These are phyloP conservation scores for Blomia tropicalis DNA, from an alignment of 2,888 invertebrate species.

Conservation along the genomic window DNA sequence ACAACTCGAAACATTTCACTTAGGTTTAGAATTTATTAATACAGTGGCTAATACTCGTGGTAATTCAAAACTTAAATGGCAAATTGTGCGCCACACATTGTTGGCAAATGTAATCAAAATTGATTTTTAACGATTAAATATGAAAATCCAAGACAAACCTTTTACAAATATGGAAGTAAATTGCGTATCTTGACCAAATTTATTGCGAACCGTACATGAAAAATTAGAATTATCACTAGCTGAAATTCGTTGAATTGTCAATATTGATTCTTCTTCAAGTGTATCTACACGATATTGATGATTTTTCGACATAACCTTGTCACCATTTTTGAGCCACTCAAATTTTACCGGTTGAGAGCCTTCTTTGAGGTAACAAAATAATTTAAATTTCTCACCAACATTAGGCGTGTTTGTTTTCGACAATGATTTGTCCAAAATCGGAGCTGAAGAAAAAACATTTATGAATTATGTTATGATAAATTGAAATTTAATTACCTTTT, in stretches of 20 bases:
- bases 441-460: not conserved
- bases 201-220: not conserved
- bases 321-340: constrained; percentile 18
- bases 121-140: no score
- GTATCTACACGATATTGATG: not conserved
- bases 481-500: not conserved
- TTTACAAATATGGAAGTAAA: not conserved
- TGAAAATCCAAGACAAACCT: not conserved
- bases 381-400: constrained; percentile 3
- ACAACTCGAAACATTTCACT: no score
- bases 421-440: not conserved
- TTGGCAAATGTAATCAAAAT: not conserved
- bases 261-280: not conserved
- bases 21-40: no score
- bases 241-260: not conserved
- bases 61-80: no score
- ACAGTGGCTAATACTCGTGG: no score
- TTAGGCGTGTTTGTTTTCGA: not conserved
- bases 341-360: not conserved
- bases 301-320: not conserved
- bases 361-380: constrained; percentile 3
- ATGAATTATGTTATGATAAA: not conserved
- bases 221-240: not conserved
- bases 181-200: not conserved
- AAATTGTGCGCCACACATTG: not conserved